phyloP scores from a whole-genome alignment of 1,140 invertebrate genomes.

The Drosophila subpulchrella region DNA sequence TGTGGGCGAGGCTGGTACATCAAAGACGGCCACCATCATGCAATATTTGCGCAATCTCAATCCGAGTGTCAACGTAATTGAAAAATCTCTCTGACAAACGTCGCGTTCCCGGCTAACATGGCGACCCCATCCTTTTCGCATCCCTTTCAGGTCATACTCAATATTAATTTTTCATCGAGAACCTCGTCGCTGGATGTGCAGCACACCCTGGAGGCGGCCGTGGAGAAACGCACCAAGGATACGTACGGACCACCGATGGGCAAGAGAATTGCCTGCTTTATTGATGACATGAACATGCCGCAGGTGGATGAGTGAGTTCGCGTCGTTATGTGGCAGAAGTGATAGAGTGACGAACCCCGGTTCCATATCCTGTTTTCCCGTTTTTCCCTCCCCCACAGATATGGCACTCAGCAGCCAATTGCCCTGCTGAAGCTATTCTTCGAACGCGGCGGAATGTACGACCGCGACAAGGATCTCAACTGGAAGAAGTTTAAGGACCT shows the following conservation, averaged over 20 bases:
- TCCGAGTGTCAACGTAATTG: conserved; percentile 88
- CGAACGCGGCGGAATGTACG: conserved; percentile 94
- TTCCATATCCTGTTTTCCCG: background rate
- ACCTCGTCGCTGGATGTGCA: conserved; percentile 96
- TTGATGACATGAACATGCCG: conserved; percentile 98
- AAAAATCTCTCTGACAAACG: conserved; percentile 71
- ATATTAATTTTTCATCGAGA: conserved; percentile 95
- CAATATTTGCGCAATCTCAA: conserved; percentile 91
- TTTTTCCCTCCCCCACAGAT: conserved; percentile 86
- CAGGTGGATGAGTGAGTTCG: conserved; percentile 87
- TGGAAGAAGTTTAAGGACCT: conserved; percentile 96
- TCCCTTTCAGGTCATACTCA: conserved; percentile 87
- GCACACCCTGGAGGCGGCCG: conserved; percentile 92
- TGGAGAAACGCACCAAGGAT: conserved; percentile 95
- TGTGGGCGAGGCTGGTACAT: conserved; percentile 95
- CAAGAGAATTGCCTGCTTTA: conserved; percentile 94
- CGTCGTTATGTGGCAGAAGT: conserved; percentile 10
- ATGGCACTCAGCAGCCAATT: conserved; percentile 96
- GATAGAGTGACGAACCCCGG: conserved; percentile 7
- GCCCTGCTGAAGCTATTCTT: conserved; percentile 94
- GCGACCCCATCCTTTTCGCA: conserved; percentile 1
- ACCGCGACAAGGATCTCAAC: conserved; percentile 94
- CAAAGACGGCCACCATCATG: conserved; percentile 94
- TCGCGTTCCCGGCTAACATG: conserved; percentile 42
- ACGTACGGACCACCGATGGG: conserved; percentile 94